Evolutionary conservation across 1,140 invertebrate species (phyloP), one percentile per base, ranked within the genome.

Genomic region (Rhagoletis zephyria): DNA sequence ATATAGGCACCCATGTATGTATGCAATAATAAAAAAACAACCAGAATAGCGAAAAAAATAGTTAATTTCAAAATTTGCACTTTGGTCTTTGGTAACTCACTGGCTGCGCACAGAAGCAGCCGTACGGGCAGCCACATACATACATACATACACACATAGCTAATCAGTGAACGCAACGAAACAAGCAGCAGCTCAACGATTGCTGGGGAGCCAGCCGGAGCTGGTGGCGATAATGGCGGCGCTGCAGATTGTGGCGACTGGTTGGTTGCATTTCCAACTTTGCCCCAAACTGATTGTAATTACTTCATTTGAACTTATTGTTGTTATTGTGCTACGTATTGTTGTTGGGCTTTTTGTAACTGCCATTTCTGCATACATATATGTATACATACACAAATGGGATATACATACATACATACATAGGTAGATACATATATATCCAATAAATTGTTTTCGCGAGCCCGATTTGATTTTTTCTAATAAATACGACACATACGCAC

Each of bases 1-100:
- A 30, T 30, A 30, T 30, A 30, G 30, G 30, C 30, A 30, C 30
- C 30, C 30, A 30, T 30, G 30, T 30, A 30, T 30, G 30, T 30
- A 30, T 30, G 30, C 30, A 30, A 30, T 30, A 30, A 30, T 30
- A 30, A 30, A 30, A 30, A 30, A 30, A 30, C 30, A 30, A 30
- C 30, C 30, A 30, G 30, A 30, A n/a, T n/a, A n/a, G n/a, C n/a
- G n/a, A n/a, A n/a, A n/a, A n/a, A n/a, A n/a, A n/a, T 48, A 56
- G 48, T 56, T 81, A 51, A 81, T 56, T 81, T 81, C 16, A 81
- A 81, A 81, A 81, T 74, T 81, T 56, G 74, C 74, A 81, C 74
- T 81, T 81, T 56, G 74, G 48, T 81, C 74, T 81, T 56, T 81
- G 74, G 74, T 81, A 81, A 81, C 48, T 81, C 74, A 48, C 74